A percentile compares a stretch with the other conserved stretches of the same genome.
Evolutionary conservation across 2,797 vertebrate genomes (phyloP).

Genomic region (Tragopan temminckii): DNA sequence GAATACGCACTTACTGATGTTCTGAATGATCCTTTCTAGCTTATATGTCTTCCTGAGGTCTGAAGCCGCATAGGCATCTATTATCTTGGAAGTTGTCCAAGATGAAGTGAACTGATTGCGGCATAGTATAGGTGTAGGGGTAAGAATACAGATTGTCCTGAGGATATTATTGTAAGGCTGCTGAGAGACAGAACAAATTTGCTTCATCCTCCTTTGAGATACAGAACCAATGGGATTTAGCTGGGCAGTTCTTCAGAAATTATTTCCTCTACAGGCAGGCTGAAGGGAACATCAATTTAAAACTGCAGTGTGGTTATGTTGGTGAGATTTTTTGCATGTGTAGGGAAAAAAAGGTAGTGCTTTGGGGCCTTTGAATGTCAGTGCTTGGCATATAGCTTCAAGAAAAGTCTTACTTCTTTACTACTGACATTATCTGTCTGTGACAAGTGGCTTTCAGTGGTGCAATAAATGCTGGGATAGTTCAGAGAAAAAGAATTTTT

Average conservation of each 20-base stretch:
- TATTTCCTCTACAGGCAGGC: background rate
- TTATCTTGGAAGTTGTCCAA: background rate
- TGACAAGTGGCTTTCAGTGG: background rate
- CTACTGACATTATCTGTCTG: background rate
- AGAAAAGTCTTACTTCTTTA: background rate
- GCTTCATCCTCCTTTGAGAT: background rate
- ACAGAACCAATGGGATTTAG: background rate
- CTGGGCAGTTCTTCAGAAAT: background rate
- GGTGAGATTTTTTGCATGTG: background rate
- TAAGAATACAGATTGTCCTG: background rate
- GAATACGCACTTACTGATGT: background rate
- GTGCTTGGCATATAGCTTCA: background rate
- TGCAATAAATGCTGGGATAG: background rate
- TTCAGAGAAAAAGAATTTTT: background rate
- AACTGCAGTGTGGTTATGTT: background rate
- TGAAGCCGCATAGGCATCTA: background rate
- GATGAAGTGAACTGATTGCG: background rate
- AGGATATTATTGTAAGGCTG: background rate
- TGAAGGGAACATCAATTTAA: background rate
- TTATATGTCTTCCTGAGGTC: background rate
- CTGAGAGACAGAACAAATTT: background rate
- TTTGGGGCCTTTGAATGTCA: background rate
- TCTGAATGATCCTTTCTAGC: background rate
- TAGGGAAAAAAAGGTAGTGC: background rate
- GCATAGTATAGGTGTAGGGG: background rate